Conservation (phyloP, 2,797 vertebrate species). For the Pyrocephalus nanus region DNA sequence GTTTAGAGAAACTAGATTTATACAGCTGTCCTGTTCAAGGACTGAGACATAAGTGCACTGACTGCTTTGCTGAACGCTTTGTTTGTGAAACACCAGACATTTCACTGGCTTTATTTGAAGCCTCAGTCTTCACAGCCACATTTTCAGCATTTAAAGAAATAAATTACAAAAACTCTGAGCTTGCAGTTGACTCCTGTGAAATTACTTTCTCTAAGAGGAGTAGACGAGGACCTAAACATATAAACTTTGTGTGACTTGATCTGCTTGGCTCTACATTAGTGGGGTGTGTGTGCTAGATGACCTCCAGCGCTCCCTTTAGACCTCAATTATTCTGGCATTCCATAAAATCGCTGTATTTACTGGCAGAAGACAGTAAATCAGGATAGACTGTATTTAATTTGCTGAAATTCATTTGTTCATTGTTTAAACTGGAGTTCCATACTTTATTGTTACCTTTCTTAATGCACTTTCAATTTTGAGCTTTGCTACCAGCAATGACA, state of each 20-base stretch:
- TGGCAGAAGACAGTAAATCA: background rate
- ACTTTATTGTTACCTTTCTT: accelerated
- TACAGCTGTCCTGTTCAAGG: background rate
- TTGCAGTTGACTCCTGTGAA: background rate
- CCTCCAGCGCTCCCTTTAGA: background rate
- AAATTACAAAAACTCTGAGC: background rate
- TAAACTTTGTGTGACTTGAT: background rate
- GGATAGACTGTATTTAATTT: background rate
- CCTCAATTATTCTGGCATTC: background rate
- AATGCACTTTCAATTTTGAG: background rate
- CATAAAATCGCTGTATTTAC: background rate
- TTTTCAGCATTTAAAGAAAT: background rate
- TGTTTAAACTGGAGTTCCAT: background rate
- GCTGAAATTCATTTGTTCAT: background rate
- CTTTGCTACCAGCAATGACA: background rate
- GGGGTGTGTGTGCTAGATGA: background rate
- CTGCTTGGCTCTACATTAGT: background rate
- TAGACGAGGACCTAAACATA: background rate
- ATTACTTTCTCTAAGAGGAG: background rate
- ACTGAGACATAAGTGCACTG: accelerated
- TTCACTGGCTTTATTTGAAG: background rate
- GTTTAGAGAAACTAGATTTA: background rate
- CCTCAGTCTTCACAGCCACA: background rate
- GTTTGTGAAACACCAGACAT: background rate
- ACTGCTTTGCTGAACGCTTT: background rate